These are phyloP conservation scores for Chloropsis hardwickii DNA, from an alignment of 2,113 vertebrate genomes.

Conservation along the genomic window DNA sequence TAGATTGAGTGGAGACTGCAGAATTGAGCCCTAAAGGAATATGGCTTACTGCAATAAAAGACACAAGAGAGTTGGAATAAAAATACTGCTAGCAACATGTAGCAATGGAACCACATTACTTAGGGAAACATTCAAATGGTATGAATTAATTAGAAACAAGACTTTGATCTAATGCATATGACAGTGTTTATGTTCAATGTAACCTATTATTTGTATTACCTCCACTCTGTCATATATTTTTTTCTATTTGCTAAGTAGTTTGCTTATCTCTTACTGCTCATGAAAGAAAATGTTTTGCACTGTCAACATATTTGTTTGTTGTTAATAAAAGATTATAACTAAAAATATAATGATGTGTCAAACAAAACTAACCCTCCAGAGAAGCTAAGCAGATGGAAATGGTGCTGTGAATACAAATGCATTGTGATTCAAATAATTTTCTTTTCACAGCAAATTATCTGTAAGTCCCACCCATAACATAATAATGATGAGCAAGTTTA, in stretches of 20 bases:
- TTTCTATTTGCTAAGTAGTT: neutral
- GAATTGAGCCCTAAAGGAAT: constrained; percentile 44
- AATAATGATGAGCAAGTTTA: neutral
- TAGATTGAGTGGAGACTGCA: constrained; percentile 18
- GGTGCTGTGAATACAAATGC: neutral
- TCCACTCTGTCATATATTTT: neutral
- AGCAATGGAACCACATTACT: neutral
- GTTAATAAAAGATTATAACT: constrained; percentile 61
- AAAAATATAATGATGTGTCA: constrained; percentile 61
- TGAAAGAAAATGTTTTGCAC: constrained; percentile 32
- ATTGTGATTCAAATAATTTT: constrained; percentile 34
- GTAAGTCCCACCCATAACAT: neutral
- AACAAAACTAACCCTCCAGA: constrained; percentile 42
- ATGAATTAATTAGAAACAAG: constrained; percentile 52
- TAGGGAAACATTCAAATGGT: constrained; percentile 22
- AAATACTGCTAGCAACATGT: constrained; percentile 1
- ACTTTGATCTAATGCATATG: constrained; percentile 50
- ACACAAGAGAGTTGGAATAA: neutral
- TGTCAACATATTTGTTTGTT: constrained; percentile 49
- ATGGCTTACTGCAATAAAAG: constrained; percentile 9
- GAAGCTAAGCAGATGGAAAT: constrained; percentile 36
- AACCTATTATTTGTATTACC: constrained; percentile 54
- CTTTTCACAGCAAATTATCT: neutral
- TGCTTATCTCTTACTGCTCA: neutral
- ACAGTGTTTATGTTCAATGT: constrained; percentile 22